Base-by-base conservation (phyloP, 2,113 vertebrate species). In the Esox niger region DNA sequence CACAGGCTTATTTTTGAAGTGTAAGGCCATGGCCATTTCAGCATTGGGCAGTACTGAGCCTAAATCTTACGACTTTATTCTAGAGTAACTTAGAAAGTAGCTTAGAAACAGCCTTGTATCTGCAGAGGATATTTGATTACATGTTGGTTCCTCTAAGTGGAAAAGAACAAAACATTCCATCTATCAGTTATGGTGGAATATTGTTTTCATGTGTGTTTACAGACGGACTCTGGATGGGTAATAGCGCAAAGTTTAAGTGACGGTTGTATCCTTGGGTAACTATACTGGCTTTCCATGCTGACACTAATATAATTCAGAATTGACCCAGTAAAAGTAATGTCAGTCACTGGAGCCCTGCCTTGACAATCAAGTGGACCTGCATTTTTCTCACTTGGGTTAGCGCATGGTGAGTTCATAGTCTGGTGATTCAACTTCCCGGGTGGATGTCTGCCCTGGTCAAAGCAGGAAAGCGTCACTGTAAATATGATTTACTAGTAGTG, bases 1-100 rank as follows among this genome's bases (percentile, higher is more conserved):
- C 63, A 13, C 21, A 56, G 25, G 32, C 54, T 77, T 85, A 77
- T 87, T 84, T 83, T 26, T 81, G 78, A 70, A 79, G 65, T 38
- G 70, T 84, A 79, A 79, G 66, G 77, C 84, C 81, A 82, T 82
- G 64, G 31, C 61, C 66, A 74, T n/a, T n/a, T n/a, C n/a, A n/a
- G n/a, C n/a, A n/a, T n/a, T n/a, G n/a, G n/a, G n/a, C n/a, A n/a
- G n/a, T n/a, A n/a, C n/a, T n/a, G n/a, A n/a, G n/a, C n/a, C n/a
- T n/a, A n/a, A n/a, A n/a, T n/a, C n/a, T n/a, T n/a, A 59, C 69
- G 60, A 21, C 66, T 35, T 52, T 27, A n/a, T 61, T 47, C 46
- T 55, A 38, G 9, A 38, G 35, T 38, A 47, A 15, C 15, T 9
- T 2, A 26, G 15, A 15, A n/a, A 30, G 35, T 38, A 47, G 20